Evolutionary conservation across 1,140 invertebrate species (phyloP), one percentile per base, ranked within the genome.

Genomic region (Leptinotarsa texana): DNA sequence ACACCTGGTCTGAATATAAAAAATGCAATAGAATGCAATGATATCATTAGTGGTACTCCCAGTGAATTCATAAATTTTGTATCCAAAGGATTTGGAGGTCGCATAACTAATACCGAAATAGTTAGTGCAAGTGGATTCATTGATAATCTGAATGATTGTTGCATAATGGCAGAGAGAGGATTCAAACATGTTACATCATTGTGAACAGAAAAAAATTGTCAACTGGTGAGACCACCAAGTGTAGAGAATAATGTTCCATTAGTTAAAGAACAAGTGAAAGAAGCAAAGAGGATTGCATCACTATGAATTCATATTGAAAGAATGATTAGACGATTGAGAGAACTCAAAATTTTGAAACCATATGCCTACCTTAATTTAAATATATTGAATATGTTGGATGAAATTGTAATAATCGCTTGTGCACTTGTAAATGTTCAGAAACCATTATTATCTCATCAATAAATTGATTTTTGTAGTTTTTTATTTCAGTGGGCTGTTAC

Each of bases 281-380:
- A 75, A 79, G 79, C 80, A n/a, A 84, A 83, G 77, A 57, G 73
- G 69, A 83, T 85, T 68, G 84, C 84, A 62, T 82, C 83, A 74
- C 75, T 84, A 22, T 74, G 84, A 74, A 82, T 84, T 66, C 82
- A 85, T 71, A 77, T 85, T n/a, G 85, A 86, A 75, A 73, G 82
- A 49, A 81, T 82, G 11, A 85, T 86, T 65, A 74, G 80, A 15
- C 67, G 84, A 42, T 5, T 85, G 13, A 70, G 83, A 72, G 82
- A 85, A 49, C 85, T 82, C 77, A 66, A 78, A 62, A 63, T 73
- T 17, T 69, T 76, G 27, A 42, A 63, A 69, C 63, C 42, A 5
- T 27, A 76, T 73, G 22, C 67, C 15, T 49, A 57, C 63, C 18
- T 76, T 22, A 18, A 76, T 49, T 24, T 17, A 11, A 68, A 69